Base-by-base conservation (phyloP, 2,113 vertebrate species). In the Himantopus leucocephalus region DNA sequence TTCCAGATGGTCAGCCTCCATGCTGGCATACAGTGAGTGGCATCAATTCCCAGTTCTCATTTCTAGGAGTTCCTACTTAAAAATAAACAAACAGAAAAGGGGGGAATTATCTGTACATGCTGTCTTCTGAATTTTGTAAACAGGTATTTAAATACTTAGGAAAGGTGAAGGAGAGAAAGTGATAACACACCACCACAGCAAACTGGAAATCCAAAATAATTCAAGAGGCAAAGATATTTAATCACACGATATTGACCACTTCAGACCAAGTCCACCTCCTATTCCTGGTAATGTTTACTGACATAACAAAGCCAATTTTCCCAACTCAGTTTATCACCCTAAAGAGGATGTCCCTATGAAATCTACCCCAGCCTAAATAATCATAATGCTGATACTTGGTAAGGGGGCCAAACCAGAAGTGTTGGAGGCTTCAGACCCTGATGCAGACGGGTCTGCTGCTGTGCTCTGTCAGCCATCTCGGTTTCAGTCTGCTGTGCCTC, bases 361-460 rank as follows among this genome's bases (percentile, higher is more conserved):
- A 50, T 50, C 48, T 24, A 24, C 27, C 37, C 19, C 16, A 64
- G 27, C 10, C 24, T 59, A 32, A 58, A 26, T 39, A 35, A 29
- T 27, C 26, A 15, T 29, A 8, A 14, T 0, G 0, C 3, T 67
- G 41, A 19, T 74, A 11, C 3, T 48, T 74, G 35, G 23, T 14
- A 23, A 19, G 18, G 64, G 27, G 50, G 26, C 12, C 4, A 3
- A 63, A 26, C 3, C 34, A 77, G 13, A 62, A 23, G 5, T 0
- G 2, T 43, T 50, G 0, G 5, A 71, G 55, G 64, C 35, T 78
- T 53, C 55, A 37, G 60, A 24, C 27, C 39, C 60, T 26, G 39
- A 26, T 20, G 50, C 66, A 67, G 60, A 48, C 0, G 0, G 35
- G 20, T 30, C 48, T 58, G 52, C 50, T 43, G 75, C 60, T 68